Conservation (phyloP, 2,797 vertebrate genomes). For the Glossophaga mutica region DNA sequence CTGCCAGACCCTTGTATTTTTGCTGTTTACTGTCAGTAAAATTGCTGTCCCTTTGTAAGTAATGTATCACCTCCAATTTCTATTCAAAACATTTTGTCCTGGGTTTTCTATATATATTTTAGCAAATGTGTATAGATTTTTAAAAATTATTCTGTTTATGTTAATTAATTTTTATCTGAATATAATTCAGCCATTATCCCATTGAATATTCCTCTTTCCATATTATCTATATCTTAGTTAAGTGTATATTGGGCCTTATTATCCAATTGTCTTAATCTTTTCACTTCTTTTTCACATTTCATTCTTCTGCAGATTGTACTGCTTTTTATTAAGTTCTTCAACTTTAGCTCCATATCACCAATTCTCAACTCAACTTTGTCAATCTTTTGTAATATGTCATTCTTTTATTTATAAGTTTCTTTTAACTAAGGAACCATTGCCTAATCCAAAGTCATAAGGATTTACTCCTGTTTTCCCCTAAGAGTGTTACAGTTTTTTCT, state of each 20-base stretch:
- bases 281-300: too few species aligned
- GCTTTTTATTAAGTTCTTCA: background rate
- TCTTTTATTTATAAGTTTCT: background rate
- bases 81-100: background rate
- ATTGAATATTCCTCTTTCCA: background rate
- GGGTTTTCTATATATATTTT: background rate
- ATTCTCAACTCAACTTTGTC: background rate
- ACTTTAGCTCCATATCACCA: background rate
- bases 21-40: background rate
- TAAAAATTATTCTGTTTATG: background rate
- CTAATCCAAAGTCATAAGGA: background rate
- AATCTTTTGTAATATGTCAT: background rate
- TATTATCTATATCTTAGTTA: background rate
- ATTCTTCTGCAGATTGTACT: too few species aligned
- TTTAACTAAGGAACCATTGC: background rate
- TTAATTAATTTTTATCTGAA: background rate
- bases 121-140: background rate
- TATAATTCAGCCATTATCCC: background rate
- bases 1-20: background rate
- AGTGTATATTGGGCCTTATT: background rate
- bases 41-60: background rate
- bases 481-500: background rate
- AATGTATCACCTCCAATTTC: background rate
- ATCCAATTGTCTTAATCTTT: too few species aligned
- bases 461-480: background rate